phyloP scores from a whole-genome alignment of 1,140 invertebrate genomes.

The Eulimnadia texana region DNA sequence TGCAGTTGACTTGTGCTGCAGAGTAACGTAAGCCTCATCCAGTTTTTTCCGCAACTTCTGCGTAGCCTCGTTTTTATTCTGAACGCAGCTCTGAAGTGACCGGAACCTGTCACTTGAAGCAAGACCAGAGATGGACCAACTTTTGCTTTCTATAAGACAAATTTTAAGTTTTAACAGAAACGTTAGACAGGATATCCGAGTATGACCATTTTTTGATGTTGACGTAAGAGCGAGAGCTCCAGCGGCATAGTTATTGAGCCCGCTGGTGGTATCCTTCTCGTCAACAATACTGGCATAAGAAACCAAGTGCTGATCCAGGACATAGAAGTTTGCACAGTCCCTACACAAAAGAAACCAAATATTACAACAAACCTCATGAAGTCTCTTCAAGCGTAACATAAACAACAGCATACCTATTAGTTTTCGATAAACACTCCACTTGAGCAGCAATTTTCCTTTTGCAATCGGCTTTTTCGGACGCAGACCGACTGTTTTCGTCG shows the following conservation, averaged over 20 bases:
- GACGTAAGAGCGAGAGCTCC: constrained; percentile 8
- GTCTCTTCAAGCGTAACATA: not conserved
- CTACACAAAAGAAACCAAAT: not conserved
- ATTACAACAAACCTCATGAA: not conserved
- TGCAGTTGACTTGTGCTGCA: too few relatives aligned
- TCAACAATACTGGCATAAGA: constrained; percentile 10
- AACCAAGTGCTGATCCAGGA: not conserved
- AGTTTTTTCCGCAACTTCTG: not conserved
- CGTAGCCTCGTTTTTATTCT: constrained; percentile 29
- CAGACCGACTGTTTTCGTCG: not conserved
- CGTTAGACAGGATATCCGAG: not conserved
- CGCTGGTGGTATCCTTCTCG: constrained; percentile 2
- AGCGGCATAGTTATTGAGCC: constrained; percentile 17
- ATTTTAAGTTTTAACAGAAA: not conserved
- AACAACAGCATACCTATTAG: not conserved
- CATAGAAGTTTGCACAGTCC: not conserved
- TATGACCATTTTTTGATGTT: constrained; percentile 11
- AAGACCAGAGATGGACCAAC: constrained; percentile 2
- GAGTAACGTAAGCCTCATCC: too few relatives aligned
- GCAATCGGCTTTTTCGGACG: constrained; percentile 1
- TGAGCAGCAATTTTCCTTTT: constrained; percentile 1
- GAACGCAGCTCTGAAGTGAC: not conserved
- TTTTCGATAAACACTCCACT: not conserved
- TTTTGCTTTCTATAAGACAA: constrained; percentile 2
- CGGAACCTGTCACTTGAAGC: not conserved